phyloP scores from a whole-genome alignment of 2,113 vertebrate genomes.

The Carollia perspicillata region DNA sequence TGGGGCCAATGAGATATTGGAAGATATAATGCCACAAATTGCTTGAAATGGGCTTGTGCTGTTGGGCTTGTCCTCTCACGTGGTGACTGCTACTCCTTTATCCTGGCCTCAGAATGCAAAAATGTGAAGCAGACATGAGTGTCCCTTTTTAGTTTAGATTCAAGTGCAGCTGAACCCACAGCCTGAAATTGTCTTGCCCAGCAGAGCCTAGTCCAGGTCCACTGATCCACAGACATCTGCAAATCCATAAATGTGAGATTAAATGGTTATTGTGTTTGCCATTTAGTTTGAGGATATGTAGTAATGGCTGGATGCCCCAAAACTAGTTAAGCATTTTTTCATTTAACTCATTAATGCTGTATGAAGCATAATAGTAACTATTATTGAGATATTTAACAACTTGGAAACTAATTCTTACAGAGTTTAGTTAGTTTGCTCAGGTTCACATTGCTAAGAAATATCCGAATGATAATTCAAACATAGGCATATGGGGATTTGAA shows the following conservation, averaged over 20 bases:
- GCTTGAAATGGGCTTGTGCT: background rate
- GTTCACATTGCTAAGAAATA: background rate
- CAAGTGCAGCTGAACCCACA: background rate
- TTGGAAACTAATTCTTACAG: conserved; percentile 16
- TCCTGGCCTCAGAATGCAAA: background rate
- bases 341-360: background rate
- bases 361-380: background rate
- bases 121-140: background rate
- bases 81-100: background rate
- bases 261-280: background rate
- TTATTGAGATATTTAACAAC: conserved; percentile 1
- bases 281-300: background rate
- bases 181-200: background rate
- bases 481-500: background rate
- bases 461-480: background rate
- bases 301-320: background rate
- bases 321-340: background rate
- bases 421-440: background rate
- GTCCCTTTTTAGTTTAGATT: background rate
- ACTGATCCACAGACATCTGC: background rate
- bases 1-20: background rate
- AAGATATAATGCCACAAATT: background rate
- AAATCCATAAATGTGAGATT: background rate
- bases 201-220: background rate
- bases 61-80: background rate